Evolutionary conservation across 2,888 invertebrate species (phyloP).

Genomic region (Callimorpha dominula): DNA sequence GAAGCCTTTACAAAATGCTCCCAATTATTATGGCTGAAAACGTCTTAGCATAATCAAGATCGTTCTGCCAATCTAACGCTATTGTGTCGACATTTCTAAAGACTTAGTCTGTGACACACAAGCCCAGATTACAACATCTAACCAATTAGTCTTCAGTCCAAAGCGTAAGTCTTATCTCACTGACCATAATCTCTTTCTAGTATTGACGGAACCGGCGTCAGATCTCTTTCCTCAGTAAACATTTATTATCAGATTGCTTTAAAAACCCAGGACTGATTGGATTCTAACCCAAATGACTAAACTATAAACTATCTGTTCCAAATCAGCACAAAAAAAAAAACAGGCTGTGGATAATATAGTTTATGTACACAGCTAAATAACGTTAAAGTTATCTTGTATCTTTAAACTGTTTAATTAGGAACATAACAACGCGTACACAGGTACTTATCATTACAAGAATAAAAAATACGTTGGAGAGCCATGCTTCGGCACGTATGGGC

Average conservation of each 20-base stretch:
- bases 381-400: too few species aligned
- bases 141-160: slow-evolving; percentile 29
- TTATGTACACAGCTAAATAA: too few species aligned
- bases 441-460: too few species aligned
- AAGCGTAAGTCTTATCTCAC: slow-evolving; percentile 5
- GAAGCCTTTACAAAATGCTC: too few species aligned
- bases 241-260: not conserved
- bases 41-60: not conserved
- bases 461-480: too few species aligned
- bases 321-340: not conserved
- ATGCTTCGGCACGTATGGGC: too few species aligned
- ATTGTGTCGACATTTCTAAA: not conserved
- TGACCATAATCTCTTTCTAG: slow-evolving; percentile 12
- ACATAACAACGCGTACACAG: too few species aligned
- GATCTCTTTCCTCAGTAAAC: not conserved
- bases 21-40: not conserved
- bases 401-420: too few species aligned
- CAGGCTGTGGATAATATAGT: not conserved
- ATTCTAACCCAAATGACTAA: not conserved
- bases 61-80: not conserved
- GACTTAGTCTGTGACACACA: not conserved
- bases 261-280: not conserved
- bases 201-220: slow-evolving; percentile 1
- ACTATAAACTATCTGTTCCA: not conserved
- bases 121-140: slow-evolving; percentile 20